Evolutionary conservation across 1,140 invertebrate genomes (phyloP), one percentile per base, ranked within the genome.

Genomic region (Triops cancriformis): DNA sequence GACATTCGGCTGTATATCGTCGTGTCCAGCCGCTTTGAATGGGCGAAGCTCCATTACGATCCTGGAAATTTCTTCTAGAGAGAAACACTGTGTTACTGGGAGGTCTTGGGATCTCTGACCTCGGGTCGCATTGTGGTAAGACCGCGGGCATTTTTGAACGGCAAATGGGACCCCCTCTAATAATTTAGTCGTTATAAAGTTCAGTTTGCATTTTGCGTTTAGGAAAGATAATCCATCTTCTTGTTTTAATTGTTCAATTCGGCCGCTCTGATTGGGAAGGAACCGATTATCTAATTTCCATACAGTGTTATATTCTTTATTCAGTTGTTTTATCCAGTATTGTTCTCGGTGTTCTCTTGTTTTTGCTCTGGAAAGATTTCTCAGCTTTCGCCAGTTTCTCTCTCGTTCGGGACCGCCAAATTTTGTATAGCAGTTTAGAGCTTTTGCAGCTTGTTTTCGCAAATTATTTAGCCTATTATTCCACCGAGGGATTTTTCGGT

Each of bases 361-460:
- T 75, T 31, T 42, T 3, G 74, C 28, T 75, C 28, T 75, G 23
- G 18, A 42, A 12, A 3, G 5, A 11, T 75, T 42, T 42, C 42
- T 75, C 74, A 31, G 31, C 11, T 75, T 0, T 75, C 5, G 1
- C 26, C 5, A 31, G 5, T 75, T 41, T 26, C 3, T 6, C 12
- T 75, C 37, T 43, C n/a, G 5, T n/a, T 41, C 6, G 28, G 74
- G 31, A 26, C 74, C 42, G 4, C 74, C 74, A 75, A 1, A 23
- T 75, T 75, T 42, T 26, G 11, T 75, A n/a, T 75, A 23, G 42
- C 11, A 10, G 74, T 45, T 45, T 45, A 45, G 43, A 45, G 43
- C 43, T 45, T 45, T 45, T 1, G 43, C 43, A 12, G 43, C 43
- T 18, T 45, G 43, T 5, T 45, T 2, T 5, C 43, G 43, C 18